These are phyloP conservation scores for Coregonus sp. DNA, from an alignment of 2,797 vertebrate species.

Conservation along the genomic window DNA sequence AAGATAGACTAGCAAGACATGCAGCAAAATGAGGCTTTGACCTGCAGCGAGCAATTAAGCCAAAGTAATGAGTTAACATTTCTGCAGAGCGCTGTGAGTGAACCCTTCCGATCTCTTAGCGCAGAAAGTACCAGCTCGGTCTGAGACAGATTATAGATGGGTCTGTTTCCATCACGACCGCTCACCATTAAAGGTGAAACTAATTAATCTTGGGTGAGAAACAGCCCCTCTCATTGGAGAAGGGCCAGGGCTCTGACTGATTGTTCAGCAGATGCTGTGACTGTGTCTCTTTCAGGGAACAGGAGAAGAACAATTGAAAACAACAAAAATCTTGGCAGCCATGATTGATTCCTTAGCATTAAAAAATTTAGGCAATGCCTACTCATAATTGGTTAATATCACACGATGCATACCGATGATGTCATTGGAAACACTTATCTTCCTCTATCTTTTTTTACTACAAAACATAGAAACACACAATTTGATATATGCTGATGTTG, in stretches of 20 bases:
- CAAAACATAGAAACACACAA: no score
- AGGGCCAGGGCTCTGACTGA: conserved; percentile 17
- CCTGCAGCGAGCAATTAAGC: conserved; percentile 43
- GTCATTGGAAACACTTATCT: no score
- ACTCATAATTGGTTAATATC: no score
- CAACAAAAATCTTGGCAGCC: background rate
- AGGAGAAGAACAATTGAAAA: background rate
- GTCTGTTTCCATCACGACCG: conserved; percentile 53
- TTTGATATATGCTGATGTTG: no score
- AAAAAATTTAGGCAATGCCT: background rate
- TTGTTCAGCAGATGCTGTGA: conserved; percentile 6
- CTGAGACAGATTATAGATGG: conserved; percentile 65
- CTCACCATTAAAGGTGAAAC: conserved; percentile 58
- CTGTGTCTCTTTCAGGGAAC: background rate
- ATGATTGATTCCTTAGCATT: no score
- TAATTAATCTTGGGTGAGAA: conserved; percentile 53
- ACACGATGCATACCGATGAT: no score
- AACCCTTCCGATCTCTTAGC: conserved; percentile 57
- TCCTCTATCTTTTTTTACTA: no score
- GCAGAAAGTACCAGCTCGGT: conserved; percentile 53
- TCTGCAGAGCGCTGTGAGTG: conserved; percentile 62
- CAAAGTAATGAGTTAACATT: conserved; percentile 48
- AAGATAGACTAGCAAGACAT: background rate
- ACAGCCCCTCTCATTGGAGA: conserved; percentile 22
- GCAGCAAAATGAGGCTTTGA: conserved; percentile 18